A percentile compares a stretch with the other conserved stretches of the same genome.
phyloP scores from a whole-genome alignment of 2,888 invertebrate genomes.

The Leucania comma region DNA sequence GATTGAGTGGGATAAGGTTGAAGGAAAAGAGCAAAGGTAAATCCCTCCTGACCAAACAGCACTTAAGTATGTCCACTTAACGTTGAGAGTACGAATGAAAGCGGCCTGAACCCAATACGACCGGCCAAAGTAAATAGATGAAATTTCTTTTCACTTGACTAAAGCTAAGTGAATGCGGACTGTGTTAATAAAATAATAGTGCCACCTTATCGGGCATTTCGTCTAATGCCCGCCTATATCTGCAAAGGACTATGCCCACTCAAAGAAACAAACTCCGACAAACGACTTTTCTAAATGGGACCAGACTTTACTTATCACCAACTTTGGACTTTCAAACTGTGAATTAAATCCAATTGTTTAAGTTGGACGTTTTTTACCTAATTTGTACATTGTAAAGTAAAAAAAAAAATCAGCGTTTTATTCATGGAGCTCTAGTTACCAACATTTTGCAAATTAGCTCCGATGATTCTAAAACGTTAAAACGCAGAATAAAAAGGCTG shows the following conservation, averaged over 20 bases:
- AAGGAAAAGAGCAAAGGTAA: conserved; percentile 88
- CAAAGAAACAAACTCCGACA: conserved; percentile 45
- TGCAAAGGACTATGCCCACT: conserved; percentile 46
- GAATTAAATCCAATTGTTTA: conserved; percentile 61
- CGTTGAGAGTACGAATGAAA: conserved; percentile 81
- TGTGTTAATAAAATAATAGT: conserved; percentile 72
- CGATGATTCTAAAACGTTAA: conserved; percentile 37
- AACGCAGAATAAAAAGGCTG: conserved; percentile 45
- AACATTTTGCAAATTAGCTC: conserved; percentile 25
- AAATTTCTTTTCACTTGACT: conserved; percentile 78
- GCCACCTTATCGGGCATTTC: conserved; percentile 57
- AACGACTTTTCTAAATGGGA: conserved; percentile 54
- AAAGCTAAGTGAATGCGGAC: conserved; percentile 67
- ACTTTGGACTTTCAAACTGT: conserved; percentile 47
- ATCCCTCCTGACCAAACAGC: conserved; percentile 89
- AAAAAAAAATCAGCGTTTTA: conserved; percentile 4
- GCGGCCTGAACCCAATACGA: conserved; percentile 71
- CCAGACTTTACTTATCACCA: conserved; percentile 51
- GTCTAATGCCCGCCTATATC: conserved; percentile 40
- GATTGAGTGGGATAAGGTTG: conserved; percentile 86
- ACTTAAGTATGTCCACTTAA: conserved; percentile 89
- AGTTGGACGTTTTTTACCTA: conserved; percentile 38
- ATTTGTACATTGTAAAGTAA: conserved; percentile 34
- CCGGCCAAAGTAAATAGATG: conserved; percentile 83
- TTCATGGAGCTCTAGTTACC: conserved; percentile 7